These are phyloP conservation scores for Chaetophractus vellerosus DNA, from an alignment of 2,797 vertebrate genomes.

Conservation along the genomic window DNA sequence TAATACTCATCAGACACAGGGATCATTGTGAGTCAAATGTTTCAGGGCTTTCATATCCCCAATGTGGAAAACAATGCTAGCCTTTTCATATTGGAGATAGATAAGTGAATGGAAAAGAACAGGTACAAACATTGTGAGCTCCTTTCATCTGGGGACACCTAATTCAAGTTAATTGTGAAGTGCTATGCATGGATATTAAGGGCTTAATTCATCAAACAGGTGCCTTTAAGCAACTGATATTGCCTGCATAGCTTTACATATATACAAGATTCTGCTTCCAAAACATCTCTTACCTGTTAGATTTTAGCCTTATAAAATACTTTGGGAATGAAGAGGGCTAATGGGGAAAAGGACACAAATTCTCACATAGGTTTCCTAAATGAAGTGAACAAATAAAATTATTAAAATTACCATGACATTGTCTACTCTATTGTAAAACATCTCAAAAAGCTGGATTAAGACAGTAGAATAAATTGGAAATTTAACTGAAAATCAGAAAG, in stretches of 20 bases:
- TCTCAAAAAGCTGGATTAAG: neutral
- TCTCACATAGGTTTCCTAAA: neutral
- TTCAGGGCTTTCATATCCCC: neutral
- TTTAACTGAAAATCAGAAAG: conserved; percentile 43
- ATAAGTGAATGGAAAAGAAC: neutral
- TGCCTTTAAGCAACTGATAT: neutral
- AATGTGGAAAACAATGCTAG: neutral
- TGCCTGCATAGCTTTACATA: neutral
- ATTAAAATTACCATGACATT: neutral
- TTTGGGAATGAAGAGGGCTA: neutral
- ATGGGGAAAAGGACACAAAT: neutral
- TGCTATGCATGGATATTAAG: neutral
- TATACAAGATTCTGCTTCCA: neutral
- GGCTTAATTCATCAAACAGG: neutral
- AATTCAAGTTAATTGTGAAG: neutral
- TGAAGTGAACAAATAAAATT: neutral
- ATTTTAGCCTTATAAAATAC: conserved; percentile 46
- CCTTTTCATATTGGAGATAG: neutral
- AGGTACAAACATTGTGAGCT: neutral
- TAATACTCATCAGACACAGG: conserved; percentile 3
- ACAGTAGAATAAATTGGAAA: conserved; percentile 34
- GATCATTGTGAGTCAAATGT: neutral
- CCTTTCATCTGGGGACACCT: fast-evolving
- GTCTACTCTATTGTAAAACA: neutral
- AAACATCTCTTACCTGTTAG: neutral